phyloP scores from a whole-genome alignment of 1,140 invertebrate genomes.

The Battus philenor region DNA sequence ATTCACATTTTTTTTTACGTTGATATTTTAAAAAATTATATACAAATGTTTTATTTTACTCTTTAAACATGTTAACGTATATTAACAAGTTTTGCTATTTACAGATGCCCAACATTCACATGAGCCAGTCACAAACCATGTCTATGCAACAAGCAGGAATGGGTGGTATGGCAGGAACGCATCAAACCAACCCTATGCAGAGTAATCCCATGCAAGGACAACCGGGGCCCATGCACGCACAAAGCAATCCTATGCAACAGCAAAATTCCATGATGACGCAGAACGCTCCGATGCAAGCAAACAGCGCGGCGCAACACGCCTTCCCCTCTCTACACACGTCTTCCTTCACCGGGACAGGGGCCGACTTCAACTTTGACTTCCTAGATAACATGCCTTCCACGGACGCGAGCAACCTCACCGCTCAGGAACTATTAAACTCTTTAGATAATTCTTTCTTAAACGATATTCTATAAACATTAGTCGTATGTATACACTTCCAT shows the following conservation, averaged over 20 bases:
- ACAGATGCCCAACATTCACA: constrained; percentile 80
- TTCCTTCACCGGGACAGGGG: constrained; percentile 77
- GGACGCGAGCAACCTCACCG: constrained; percentile 83
- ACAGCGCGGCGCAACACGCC: constrained; percentile 34
- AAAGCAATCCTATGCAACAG: constrained; percentile 41
- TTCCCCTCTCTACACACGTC: constrained; percentile 69
- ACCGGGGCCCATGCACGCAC: constrained; percentile 30
- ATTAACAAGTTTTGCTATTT: constrained; percentile 43
- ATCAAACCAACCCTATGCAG: constrained; percentile 41
- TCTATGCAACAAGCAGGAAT: constrained; percentile 75
- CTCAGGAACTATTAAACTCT: constrained; percentile 86
- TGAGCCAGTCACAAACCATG: constrained; percentile 80
- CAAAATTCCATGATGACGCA: constrained; percentile 37
- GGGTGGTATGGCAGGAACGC: constrained; percentile 45
- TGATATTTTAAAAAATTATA: no score
- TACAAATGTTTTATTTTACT: no score
- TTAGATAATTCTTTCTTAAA: constrained; percentile 69
- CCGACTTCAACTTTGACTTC: constrained; percentile 87
- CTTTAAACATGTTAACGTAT: no score
- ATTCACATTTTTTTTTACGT: no score
- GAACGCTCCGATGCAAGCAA: constrained; percentile 45
- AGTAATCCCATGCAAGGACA: constrained; percentile 24
- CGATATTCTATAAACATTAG: constrained; percentile 56
- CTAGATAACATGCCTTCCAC: constrained; percentile 85
- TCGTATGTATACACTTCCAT: background rate